phyloP scores from a whole-genome alignment of 2,888 invertebrate species.

The Troilus luridus region DNA sequence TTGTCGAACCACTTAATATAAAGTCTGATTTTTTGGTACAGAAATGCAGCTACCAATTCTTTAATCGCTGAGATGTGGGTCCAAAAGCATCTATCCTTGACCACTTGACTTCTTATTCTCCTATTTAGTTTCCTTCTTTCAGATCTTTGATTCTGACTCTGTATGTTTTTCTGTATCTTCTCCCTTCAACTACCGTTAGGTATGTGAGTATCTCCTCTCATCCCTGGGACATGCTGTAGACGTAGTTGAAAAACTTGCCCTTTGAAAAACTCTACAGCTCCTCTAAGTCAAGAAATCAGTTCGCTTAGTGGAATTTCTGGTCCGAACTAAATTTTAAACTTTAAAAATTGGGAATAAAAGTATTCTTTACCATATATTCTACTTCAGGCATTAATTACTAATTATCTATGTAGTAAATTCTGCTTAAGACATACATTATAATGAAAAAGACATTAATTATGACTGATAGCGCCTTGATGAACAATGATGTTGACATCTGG shows the following conservation, averaged over 20 bases:
- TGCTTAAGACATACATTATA: background rate
- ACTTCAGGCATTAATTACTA: background rate
- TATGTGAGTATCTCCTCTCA: background rate
- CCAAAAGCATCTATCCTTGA: background rate
- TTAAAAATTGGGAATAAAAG: background rate
- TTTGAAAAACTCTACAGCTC: too few relatives aligned
- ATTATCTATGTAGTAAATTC: background rate
- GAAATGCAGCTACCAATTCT: too few relatives aligned
- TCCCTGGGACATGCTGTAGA: background rate
- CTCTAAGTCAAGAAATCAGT: background rate
- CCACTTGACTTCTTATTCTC: background rate
- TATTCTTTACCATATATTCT: background rate
- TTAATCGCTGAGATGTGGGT: too few relatives aligned
- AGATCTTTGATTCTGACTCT: background rate
- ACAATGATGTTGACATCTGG: constrained; percentile 20
- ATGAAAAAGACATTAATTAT: constrained; percentile 17
- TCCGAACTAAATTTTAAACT: background rate
- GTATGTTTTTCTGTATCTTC: background rate
- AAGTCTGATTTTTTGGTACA: too few relatives aligned
- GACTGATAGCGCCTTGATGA: constrained; percentile 4
- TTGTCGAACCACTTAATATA: too few relatives aligned
- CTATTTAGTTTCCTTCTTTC: background rate
- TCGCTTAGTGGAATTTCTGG: background rate
- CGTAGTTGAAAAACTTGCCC: background rate
- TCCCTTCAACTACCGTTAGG: background rate